Evolutionary conservation across 1,140 invertebrate genomes (phyloP).

Genomic region (Cherax quadricarinatus): DNA sequence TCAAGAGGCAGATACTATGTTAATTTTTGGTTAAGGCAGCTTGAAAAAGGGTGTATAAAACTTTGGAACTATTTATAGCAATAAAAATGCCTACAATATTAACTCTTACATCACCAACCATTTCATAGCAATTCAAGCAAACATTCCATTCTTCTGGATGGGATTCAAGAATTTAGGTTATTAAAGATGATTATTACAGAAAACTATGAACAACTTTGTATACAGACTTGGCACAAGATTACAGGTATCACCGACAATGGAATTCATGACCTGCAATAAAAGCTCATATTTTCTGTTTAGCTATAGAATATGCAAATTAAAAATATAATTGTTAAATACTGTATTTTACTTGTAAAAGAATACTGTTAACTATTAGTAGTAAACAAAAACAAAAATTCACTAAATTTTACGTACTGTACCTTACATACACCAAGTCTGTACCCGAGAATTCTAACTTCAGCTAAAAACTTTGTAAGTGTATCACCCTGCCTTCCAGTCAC

Average conservation of each 20-base stretch:
- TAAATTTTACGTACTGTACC: background rate
- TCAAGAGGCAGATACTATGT: background rate
- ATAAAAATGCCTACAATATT: background rate
- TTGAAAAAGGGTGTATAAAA: constrained; percentile 2
- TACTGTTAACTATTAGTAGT: no score
- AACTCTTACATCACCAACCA: background rate
- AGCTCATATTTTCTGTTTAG: background rate
- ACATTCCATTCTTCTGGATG: constrained; percentile 16
- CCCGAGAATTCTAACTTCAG: constrained; percentile 23
- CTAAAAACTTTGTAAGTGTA: constrained; percentile 44
- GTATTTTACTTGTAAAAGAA: no score
- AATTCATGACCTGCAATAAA: constrained; percentile 6
- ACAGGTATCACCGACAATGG: background rate
- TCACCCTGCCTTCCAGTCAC: constrained; percentile 53
- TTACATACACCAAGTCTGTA: constrained; percentile 38
- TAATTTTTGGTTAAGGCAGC: constrained; percentile 10
- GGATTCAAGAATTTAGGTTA: background rate
- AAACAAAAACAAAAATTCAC: background rate
- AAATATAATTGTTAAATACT: no score
- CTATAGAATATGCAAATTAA: background rate
- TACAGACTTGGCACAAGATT: constrained; percentile 44
- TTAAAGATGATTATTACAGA: background rate
- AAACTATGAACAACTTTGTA: constrained; percentile 40
- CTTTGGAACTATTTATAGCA: background rate
- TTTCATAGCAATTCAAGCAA: background rate